Evolutionary conservation across 2,888 invertebrate genomes (phyloP), one percentile per base, ranked within the genome.

Genomic region (Priapulus caudatus): DNA sequence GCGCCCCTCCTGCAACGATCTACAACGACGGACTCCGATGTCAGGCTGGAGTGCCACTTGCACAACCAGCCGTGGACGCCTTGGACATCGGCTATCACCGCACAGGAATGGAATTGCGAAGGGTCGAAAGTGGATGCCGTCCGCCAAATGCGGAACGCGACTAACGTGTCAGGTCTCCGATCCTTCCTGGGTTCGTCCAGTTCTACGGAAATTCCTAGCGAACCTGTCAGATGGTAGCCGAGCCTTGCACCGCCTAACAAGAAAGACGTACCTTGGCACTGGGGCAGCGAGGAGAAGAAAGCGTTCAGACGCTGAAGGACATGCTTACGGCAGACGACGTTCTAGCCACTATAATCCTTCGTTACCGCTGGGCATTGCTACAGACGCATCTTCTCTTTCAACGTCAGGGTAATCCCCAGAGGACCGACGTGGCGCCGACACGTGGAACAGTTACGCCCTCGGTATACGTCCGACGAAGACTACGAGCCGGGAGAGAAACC

Each of bases 381-480:
- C n/a, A n/a, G n/a, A n/a, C n/a, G n/a, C n/a, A n/a, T n/a, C n/a
- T n/a, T n/a, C n/a, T n/a, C 49, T 4, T 46, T 16, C 51, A 50
- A 50, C 47, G 47, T 50, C n/a, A 23, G 48, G 19, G 50, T 50
- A 4, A 15, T 5, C 4, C 50, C 50, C 4, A 50, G 4, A 4
- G 51, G 51, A n/a, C 51, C 51, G 16, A 52, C 51, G n/a, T 51
- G 51, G 51, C 4, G 51, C 4, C 10, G 51, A n/a, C 51, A 51
- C 51, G 4, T 18, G 52, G 52, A 51, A 16, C 51, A 51, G 52
- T 23, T 51, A 15, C 52, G 18, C 4, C 52, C 51, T 4, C 52
- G 51, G 5, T 51, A 19, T 20, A n/a, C 5, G 10, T 10, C 51
- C 19, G 52, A 18, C 19, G 51, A 51, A 52, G 51, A 51, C 18